These are phyloP conservation scores for Daubentonia madagascariensis DNA, from an alignment of 2,113 vertebrate genomes.

Conservation along the genomic window DNA sequence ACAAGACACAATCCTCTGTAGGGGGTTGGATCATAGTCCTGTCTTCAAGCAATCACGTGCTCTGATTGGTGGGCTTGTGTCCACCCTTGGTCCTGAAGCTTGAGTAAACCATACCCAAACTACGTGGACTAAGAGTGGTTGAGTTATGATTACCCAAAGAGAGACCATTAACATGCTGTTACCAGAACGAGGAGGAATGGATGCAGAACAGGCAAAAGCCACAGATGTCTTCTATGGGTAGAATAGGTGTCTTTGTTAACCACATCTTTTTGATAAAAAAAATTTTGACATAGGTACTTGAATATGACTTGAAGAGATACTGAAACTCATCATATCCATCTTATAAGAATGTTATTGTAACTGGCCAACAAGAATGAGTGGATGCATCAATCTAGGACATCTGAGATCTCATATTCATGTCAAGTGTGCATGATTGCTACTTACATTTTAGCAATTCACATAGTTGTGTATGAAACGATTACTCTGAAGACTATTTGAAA, in stretches of 20 bases:
- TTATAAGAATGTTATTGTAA: neutral
- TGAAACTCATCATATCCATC: neutral
- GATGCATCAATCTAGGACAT: neutral
- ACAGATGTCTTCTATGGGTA: neutral
- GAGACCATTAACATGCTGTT: neutral
- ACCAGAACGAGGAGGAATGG: neutral
- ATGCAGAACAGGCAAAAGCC: neutral
- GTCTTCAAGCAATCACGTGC: too few species aligned
- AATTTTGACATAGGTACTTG: neutral
- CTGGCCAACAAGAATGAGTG: neutral
- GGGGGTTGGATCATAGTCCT: neutral
- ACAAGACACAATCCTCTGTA: neutral
- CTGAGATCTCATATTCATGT: neutral
- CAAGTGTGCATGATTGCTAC: neutral
- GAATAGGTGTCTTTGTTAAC: neutral
- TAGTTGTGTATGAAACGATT: neutral
- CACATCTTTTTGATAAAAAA: neutral
- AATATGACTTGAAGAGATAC: neutral
- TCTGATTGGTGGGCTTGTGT: neutral
- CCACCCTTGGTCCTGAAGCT: neutral
- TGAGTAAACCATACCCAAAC: neutral
- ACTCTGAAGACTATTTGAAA: neutral
- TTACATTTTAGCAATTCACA: neutral
- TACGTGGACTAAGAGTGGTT: neutral
- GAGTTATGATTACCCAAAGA: neutral